A percentile compares a stretch with the other conserved stretches of the same genome.
phyloP scores from a whole-genome alignment of 2,888 invertebrate genomes.

The Latrodectus elegans region DNA sequence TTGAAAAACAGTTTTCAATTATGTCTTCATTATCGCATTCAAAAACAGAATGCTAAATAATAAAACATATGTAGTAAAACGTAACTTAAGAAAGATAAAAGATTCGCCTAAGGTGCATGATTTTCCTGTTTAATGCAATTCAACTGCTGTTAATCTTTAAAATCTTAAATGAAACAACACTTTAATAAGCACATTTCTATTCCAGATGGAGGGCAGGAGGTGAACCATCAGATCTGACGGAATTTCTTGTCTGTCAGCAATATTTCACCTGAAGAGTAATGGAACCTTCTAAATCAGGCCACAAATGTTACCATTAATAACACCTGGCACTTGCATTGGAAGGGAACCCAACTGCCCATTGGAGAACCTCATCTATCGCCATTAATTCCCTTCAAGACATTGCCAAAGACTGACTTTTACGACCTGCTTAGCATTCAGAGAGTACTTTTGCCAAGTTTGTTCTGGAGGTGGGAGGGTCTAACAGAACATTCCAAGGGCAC shows the following conservation, averaged over 20 bases:
- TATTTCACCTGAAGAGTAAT: constrained; percentile 22
- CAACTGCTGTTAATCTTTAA: too few species aligned
- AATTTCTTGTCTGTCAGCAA: constrained; percentile 31
- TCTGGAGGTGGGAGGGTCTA: constrained; percentile 25
- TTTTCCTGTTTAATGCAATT: too few species aligned
- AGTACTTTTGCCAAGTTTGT: neutral
- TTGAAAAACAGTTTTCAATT: too few species aligned
- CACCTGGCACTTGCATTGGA: constrained; percentile 36
- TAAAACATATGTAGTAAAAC: too few species aligned
- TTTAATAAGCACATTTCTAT: constrained; percentile 31
- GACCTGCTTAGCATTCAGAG: constrained; percentile 61
- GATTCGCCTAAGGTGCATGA: too few species aligned
- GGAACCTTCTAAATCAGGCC: constrained; percentile 44
- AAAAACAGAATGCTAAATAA: too few species aligned
- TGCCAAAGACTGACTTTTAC: constrained; percentile 60
- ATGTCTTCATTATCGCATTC: too few species aligned
- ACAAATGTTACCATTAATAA: constrained; percentile 43
- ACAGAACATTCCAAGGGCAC: constrained; percentile 13
- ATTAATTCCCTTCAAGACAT: constrained; percentile 58
- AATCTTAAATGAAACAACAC: neutral
- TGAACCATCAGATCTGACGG: constrained; percentile 17
- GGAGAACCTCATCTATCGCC: constrained; percentile 30
- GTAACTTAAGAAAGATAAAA: too few species aligned
- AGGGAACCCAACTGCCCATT: constrained; percentile 26
- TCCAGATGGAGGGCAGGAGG: constrained; percentile 18